Base-by-base conservation (phyloP, 2,888 invertebrate species). In the Dioctria linearis region DNA sequence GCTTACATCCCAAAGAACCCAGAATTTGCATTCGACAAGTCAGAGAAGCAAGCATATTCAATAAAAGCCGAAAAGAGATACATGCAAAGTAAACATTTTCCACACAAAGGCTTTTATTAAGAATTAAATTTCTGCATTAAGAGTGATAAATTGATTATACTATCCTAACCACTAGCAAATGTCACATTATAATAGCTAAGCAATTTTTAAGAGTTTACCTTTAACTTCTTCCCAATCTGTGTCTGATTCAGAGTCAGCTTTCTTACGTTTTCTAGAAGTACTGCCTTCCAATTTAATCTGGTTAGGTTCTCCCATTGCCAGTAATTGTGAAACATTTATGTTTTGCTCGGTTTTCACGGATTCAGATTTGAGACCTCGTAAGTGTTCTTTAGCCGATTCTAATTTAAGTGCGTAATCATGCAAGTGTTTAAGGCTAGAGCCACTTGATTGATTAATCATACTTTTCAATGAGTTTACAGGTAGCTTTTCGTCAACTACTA, bases 201-300 rank as follows among this genome's bases (percentile, higher is more conserved):
- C 9, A 37, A 37, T 39, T 65, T 65, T 65, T 39, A 40, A 87
- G 85, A 86, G 86, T 86, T 90, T 89, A 89, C 92, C 92, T 89
- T 93, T 92, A 73, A 95, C 94, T 90, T 95, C 95, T 86, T 95
- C 94, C 92, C 93, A 94, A 86, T 93, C 93, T 76, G 92, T 90
- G 85, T 94, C 94, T 3, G 93, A 93, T 69, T 92, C 92, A 78
- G 86, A 87, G 25, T 25, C 25, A 40, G 87, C 86, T 78, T 87
- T 81, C 80, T 85, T 82, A 73, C 84, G 84, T 43, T 43, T 76
- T 86, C 90, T 89, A 6, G 46, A 46, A 46, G 5, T 46, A 46
- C 5, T 46, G 5, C 46, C 46, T 46, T 8, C 25, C 25, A 25
- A 25, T 25, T 25, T 25, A 25, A 25, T 25, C 25, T 25, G 25